Base-by-base conservation (phyloP, 2,888 invertebrate species). In the Nomada fucata region DNA sequence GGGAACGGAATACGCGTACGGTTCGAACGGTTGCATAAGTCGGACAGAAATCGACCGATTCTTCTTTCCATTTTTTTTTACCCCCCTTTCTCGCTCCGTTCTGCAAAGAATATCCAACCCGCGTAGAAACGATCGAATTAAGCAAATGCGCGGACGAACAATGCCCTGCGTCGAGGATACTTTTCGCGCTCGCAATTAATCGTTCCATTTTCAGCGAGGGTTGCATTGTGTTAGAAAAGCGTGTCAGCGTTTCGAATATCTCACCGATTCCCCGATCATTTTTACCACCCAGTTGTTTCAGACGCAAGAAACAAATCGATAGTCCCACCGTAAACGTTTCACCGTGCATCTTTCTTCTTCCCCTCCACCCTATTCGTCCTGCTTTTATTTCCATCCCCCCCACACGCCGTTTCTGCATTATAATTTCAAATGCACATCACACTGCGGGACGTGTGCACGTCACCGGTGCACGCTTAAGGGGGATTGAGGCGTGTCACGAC, bases 71-170 rank as follows among this genome's bases (percentile, higher is more conserved):
- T 68, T 63, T 76, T 26, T 26, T 78, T 68, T 73, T 73, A 71
- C n/a, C 70, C 60, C 44, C 61, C 59, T 42, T 52, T 60, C 36
- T 67, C 47, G 42, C 42, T 26, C 2, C 44, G 15, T 15, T 47
- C 47, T 1, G 15, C 15, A 47, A 47, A 20, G 26, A 36, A 59
- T 64, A 64, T 64, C 59, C 36, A 15, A 5, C 9, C 64, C 55
- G 76, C 82, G 86, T 87, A 79, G 84, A 86, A 84, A 83, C 78
- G 85, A 81, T 63, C 74, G 70, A 82, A 88, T 88, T 88, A 88
- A 72, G 85, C 79, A 88, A 87, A 88, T 87, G 29, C 20, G 44
- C 26, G 2, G 7, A 5, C 57, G 20, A 73, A 75, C 61, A 26
- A 61, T 26, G 13, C 44, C 42, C 52, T n/a, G 18, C 2, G 50